These are phyloP conservation scores for Vollenhovia emeryi DNA, from an alignment of 1,140 invertebrate species.

Conservation along the genomic window DNA sequence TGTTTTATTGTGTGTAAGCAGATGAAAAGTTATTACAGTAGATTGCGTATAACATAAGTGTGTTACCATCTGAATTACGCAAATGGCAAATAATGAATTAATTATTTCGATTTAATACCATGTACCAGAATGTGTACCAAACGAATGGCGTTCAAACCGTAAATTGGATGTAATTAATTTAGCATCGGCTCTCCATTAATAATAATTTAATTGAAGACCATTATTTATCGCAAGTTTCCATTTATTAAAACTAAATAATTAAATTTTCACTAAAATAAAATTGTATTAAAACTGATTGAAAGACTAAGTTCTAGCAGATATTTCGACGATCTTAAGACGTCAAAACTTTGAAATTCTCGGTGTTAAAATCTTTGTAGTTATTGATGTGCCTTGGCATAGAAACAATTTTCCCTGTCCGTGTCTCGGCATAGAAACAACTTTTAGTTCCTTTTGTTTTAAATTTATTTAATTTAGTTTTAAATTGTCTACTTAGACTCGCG, in stretches of 20 bases:
- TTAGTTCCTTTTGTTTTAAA: background rate
- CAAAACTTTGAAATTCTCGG: background rate
- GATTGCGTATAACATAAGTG: background rate
- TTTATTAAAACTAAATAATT: background rate
- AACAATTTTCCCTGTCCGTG: background rate
- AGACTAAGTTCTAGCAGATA: background rate
- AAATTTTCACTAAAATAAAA: slow-evolving; percentile 1
- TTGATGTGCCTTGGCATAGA: background rate
- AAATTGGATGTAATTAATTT: slow-evolving; percentile 23
- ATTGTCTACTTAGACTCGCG: background rate
- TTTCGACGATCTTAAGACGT: background rate
- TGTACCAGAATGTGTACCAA: background rate
- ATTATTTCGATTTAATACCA: background rate
- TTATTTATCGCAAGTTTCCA: background rate
- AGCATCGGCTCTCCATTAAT: background rate
- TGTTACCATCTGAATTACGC: background rate
- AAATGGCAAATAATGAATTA: slow-evolving; percentile 19
- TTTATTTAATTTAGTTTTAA: background rate
- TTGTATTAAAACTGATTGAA: background rate
- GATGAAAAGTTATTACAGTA: background rate
- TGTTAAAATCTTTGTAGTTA: background rate
- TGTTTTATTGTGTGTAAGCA: background rate
- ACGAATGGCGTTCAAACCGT: background rate
- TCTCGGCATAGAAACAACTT: background rate
- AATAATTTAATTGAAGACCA: background rate